Evolutionary conservation across 2,797 vertebrate genomes (phyloP).

Genomic region (Garrulus glandarius): DNA sequence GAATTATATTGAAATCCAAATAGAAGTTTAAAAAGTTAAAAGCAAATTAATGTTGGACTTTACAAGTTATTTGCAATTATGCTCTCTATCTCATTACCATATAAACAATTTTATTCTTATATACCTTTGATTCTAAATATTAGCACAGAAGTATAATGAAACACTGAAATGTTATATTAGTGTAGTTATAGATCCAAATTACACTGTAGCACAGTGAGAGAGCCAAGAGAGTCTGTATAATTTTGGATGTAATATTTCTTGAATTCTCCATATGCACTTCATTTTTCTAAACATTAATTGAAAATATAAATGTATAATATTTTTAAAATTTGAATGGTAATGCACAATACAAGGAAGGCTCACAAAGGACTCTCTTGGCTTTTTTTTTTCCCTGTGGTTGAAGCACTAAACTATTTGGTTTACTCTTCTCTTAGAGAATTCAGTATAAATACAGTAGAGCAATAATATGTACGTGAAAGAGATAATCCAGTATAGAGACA

Average conservation of each 20-base stretch:
- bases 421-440: neutral
- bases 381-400: accelerated
- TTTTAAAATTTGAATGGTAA: neutral
- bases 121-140: neutral
- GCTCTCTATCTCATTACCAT: neutral
- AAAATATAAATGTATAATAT: neutral
- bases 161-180: neutral
- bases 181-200: neutral
- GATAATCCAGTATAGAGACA: neutral
- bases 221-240: neutral
- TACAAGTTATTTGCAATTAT: neutral
- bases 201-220: neutral
- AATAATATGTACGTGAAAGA: neutral
- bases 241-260: neutral
- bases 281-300: neutral
- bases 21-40: neutral
- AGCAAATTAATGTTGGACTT: neutral
- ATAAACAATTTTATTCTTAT: neutral
- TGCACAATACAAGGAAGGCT: neutral
- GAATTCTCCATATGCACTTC: neutral
- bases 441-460: neutral
- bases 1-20: neutral
- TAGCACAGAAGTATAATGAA: neutral
- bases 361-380: neutral
- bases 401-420: neutral